Percentiles rank a stretch among this genome's conserved stretches.
These are phyloP conservation scores for Tachysurus vachellii DNA, from an alignment of 2,113 vertebrate genomes.

Conservation along the genomic window DNA sequence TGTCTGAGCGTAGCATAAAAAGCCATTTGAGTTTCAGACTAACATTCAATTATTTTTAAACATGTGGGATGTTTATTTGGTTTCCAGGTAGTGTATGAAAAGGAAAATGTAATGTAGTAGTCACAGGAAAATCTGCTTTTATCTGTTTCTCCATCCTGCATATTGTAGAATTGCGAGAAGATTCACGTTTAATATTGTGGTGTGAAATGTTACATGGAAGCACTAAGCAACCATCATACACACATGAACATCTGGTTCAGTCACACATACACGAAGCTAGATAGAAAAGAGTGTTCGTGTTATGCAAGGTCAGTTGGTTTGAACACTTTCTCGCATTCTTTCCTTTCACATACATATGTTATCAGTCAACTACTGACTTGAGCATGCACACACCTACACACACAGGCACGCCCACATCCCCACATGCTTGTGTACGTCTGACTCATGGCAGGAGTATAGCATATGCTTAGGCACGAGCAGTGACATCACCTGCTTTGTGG, in stretches of 20 bases:
- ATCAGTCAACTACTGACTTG: neutral
- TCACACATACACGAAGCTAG: neutral
- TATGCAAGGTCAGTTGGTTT: neutral
- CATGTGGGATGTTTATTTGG: neutral
- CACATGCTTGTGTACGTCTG: slow-evolving; percentile 21
- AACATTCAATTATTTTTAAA: neutral
- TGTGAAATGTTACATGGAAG: neutral
- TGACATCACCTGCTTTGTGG: slow-evolving; percentile 77
- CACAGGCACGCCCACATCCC: neutral
- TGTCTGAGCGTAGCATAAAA: neutral
- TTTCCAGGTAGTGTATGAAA: neutral
- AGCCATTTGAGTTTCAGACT: neutral
- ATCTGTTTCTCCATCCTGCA: neutral
- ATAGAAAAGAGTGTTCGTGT: neutral
- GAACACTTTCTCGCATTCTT: neutral
- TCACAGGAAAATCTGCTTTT: neutral
- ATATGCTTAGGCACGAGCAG: slow-evolving; percentile 63
- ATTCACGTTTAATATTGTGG: neutral
- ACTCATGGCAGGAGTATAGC: slow-evolving; percentile 50
- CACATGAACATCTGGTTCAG: neutral
- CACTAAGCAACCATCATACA: neutral
- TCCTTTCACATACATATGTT: no score
- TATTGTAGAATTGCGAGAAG: neutral
- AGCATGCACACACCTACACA: neutral
- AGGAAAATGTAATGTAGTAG: neutral